A percentile compares a stretch with the other conserved stretches of the same genome.
Conservation (phyloP, 2,888 invertebrate genomes). For the Acanthococcus lagerstroemiae region DNA sequence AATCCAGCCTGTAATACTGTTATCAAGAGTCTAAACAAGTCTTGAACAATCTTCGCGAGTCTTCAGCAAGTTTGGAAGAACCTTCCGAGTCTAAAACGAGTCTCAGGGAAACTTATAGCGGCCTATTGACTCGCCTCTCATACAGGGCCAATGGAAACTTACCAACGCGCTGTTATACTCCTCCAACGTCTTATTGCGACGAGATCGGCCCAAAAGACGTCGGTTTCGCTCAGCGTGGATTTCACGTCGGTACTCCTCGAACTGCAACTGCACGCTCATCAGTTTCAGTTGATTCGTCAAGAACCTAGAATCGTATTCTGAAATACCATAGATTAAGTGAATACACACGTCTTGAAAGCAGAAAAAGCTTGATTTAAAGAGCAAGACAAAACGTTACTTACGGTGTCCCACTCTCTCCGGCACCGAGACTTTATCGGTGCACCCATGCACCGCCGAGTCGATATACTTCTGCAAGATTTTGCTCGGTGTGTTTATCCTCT, state of each 20-base stretch:
- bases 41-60: too few relatives aligned
- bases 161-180: constrained; percentile 68
- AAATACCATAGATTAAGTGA: background rate
- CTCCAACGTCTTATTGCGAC: constrained; percentile 67
- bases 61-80: too few relatives aligned
- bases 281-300: constrained; percentile 59
- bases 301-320: constrained; percentile 36
- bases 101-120: too few relatives aligned
- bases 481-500: background rate
- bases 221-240: constrained; percentile 85
- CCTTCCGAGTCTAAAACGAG: too few relatives aligned
- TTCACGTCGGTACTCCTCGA: constrained; percentile 80
- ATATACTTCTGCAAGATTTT: constrained; percentile 6
- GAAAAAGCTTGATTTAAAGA: too few relatives aligned
- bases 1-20: too few relatives aligned
- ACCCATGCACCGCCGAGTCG: background rate
- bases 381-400: too few relatives aligned
- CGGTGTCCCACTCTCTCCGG: background rate
- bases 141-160: too few relatives aligned
- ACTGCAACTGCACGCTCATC: constrained; percentile 74
- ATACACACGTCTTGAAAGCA: too few relatives aligned
- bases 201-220: constrained; percentile 72
- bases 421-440: background rate
- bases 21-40: too few relatives aligned
- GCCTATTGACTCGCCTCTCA: too few relatives aligned